phyloP scores from a whole-genome alignment of 2,797 vertebrate genomes.

The Zenarchopterus dispar region DNA sequence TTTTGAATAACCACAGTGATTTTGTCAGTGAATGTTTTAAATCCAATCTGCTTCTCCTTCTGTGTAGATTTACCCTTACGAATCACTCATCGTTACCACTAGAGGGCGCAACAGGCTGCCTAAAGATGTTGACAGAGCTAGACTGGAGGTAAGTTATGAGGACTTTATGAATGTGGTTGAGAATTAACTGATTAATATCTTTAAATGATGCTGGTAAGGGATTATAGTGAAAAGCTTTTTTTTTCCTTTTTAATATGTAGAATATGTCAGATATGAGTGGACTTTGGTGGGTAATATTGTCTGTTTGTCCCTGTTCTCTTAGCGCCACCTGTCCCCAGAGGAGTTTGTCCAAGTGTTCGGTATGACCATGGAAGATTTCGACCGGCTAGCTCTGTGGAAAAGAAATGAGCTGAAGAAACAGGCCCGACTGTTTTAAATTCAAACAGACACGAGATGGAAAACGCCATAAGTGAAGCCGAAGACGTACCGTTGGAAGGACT shows the following conservation, averaged over 20 bases:
- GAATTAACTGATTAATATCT: too few relatives aligned
- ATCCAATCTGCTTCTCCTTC: neutral
- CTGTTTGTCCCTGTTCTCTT: constrained; percentile 20
- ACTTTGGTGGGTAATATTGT: neutral
- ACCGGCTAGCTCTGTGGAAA: constrained; percentile 98
- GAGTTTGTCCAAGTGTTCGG: constrained; percentile 97
- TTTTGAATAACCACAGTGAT: constrained; percentile 3
- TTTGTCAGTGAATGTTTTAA: neutral
- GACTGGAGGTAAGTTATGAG: constrained; percentile 88
- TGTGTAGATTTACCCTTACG: constrained; percentile 93
- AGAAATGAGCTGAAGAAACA: constrained; percentile 98
- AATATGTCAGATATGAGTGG: too few relatives aligned
- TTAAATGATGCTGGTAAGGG: too few relatives aligned
- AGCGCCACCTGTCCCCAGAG: constrained; percentile 96
- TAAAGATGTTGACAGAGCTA: constrained; percentile 94
- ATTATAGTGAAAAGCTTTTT: too few relatives aligned
- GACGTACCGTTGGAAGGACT: constrained; percentile 8
- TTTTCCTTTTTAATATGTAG: too few relatives aligned
- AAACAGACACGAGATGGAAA: neutral
- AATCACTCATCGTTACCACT: constrained; percentile 94
- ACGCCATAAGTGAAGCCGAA: constrained; percentile 36
- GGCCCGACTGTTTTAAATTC: constrained; percentile 91
- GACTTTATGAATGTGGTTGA: neutral
- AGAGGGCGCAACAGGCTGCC: constrained; percentile 93
- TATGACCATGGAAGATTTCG: constrained; percentile 97